These are phyloP conservation scores for Drosophila gunungcola DNA, from an alignment of 1,140 invertebrate species.

Conservation along the genomic window DNA sequence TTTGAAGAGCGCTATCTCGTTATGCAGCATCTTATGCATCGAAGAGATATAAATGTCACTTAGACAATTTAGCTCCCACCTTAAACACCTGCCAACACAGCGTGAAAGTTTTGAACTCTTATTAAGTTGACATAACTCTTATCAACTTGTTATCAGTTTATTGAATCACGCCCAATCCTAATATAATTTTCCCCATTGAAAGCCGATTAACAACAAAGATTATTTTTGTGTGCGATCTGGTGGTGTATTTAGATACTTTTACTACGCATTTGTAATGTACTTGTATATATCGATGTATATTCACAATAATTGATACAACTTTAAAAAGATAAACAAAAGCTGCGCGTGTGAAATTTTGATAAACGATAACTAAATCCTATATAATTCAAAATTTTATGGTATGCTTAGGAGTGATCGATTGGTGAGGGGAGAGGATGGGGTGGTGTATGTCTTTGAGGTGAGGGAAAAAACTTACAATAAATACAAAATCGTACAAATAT, in stretches of 20 bases:
- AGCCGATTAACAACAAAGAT: not conserved
- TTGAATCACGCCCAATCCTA: too few species aligned
- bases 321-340: slow-evolving; percentile 51
- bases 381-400: slow-evolving; percentile 39
- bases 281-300: slow-evolving; percentile 51
- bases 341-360: slow-evolving; percentile 48
- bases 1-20: too few species aligned
- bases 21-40: too few species aligned
- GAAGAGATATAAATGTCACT: too few species aligned
- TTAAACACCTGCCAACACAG: too few species aligned
- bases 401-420: slow-evolving; percentile 13
- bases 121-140: too few species aligned
- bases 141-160: too few species aligned
- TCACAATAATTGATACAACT: slow-evolving; percentile 70
- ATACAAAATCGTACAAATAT: slow-evolving; percentile 79
- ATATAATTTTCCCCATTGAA: not conserved
- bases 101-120: too few species aligned
- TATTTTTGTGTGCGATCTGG: slow-evolving; percentile 6
- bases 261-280: slow-evolving; percentile 54
- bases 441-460: not conserved
- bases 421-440: not conserved
- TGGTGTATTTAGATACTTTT: slow-evolving; percentile 42
- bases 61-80: too few species aligned
- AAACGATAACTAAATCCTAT: slow-evolving; percentile 24
- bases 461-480: slow-evolving; percentile 69